phyloP scores from a whole-genome alignment of 2,113 vertebrate genomes.

The Saguinus midas region DNA sequence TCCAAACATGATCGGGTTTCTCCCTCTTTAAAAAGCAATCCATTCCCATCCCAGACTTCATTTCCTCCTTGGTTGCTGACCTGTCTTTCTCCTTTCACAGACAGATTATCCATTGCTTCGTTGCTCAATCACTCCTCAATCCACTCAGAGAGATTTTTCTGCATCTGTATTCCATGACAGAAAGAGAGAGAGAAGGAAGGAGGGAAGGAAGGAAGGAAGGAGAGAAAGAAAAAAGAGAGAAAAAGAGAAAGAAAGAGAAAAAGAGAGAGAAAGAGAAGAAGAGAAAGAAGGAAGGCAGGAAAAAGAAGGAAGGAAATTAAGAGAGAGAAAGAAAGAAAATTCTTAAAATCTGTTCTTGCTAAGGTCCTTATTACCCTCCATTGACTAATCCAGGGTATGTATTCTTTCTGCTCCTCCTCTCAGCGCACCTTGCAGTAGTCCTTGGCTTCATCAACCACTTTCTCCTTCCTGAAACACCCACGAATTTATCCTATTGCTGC shows the following conservation, averaged over 20 bases:
- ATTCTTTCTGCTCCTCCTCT: background rate
- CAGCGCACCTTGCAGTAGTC: background rate
- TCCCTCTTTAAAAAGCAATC: background rate
- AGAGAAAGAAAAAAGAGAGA: background rate
- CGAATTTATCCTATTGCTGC: background rate
- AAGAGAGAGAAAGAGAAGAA: background rate
- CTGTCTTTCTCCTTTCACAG: background rate
- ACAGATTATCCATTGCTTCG: background rate
- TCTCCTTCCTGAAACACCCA: background rate
- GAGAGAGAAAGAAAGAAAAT: background rate
- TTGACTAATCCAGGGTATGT: background rate
- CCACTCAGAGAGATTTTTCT: background rate
- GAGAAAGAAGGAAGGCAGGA: background rate
- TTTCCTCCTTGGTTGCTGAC: background rate
- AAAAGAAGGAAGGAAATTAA: too few species aligned
- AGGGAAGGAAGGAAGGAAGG: background rate
- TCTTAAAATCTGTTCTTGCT: background rate
- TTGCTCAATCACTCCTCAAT: background rate
- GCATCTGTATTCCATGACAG: background rate
- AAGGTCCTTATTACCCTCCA: too few species aligned
- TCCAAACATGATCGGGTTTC: background rate
- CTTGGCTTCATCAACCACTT: background rate
- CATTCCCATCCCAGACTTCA: background rate
- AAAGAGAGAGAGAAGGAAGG: background rate
- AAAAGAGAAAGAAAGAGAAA: rapidly evolving